Evolutionary conservation across 2,888 invertebrate species (phyloP).

Genomic region (Drosophila anomalata): DNA sequence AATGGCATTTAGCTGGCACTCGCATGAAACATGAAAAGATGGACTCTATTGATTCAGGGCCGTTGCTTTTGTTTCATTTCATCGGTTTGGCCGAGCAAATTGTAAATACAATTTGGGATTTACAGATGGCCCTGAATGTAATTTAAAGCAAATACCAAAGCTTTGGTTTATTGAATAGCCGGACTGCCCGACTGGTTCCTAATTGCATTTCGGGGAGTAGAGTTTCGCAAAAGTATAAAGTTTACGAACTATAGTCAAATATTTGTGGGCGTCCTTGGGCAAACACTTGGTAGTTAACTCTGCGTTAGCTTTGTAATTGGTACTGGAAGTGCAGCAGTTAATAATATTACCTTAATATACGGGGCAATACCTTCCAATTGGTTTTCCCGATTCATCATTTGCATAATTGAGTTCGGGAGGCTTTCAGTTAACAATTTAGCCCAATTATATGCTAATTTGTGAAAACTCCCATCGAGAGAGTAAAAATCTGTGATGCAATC

Average conservation of each 20-base stretch:
- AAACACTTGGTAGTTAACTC: neutral
- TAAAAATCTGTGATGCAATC: neutral
- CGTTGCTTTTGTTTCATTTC: conserved; percentile 27
- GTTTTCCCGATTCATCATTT: conserved; percentile 5
- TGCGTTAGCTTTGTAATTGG: no score
- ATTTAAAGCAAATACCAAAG: conserved; percentile 26
- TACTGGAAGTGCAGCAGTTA: no score
- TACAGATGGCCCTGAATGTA: conserved; percentile 25
- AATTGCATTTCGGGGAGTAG: conserved; percentile 18
- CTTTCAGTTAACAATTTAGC: conserved; percentile 5
- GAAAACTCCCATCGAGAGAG: neutral
- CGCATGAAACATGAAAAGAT: conserved; percentile 10
- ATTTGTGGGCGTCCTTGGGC: conserved; percentile 4
- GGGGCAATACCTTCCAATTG: neutral
- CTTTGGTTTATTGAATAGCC: conserved; percentile 19
- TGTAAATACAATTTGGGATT: conserved; percentile 38
- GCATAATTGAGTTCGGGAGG: conserved; percentile 16
- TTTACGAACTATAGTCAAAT: neutral
- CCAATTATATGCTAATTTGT: conserved; percentile 10
- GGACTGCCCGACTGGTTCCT: neutral
- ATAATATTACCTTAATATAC: no score
- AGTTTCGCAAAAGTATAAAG: neutral
- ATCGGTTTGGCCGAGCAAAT: conserved; percentile 16
- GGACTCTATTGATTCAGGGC: conserved; percentile 20
- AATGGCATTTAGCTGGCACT: conserved; percentile 43